Base-by-base conservation (phyloP, 2,888 invertebrate species). In the Ceraclea dissimilis region DNA sequence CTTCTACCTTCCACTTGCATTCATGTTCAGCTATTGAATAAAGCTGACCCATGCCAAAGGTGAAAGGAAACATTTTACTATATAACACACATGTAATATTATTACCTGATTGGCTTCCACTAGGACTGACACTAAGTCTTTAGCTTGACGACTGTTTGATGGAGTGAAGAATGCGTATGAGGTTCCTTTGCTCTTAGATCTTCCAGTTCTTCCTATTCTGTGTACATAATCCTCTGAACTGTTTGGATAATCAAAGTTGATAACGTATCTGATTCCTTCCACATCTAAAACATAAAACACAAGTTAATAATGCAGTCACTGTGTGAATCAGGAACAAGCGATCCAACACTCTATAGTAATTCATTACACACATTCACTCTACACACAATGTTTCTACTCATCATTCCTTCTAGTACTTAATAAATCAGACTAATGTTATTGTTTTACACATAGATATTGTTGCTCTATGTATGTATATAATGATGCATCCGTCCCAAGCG, bases 141-240 rank as follows among this genome's bases (percentile, higher is more conserved):
- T 86, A 13, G 93, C 93, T 74, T 94, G 93, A 65, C 89, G 85
- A 61, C 85, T 82, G 71, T 95, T 94, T 64, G 85, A 84, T 46
- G 88, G 88, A 49, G 94, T 94, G 76, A 95, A 94, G 79, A 96
- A 94, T 57, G 95, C 94, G 72, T 94, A 95, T 46, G 95, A 93
- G 60, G 93, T 94, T 64, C 93, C 93, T 65, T 88, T 90, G 65
- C 87, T 83, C 70, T 89, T 85, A 46, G 88, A 88, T 52, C 95
- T 83, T 52, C 93, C 95, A 44, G 95, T 95, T 67, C 95, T 85
- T 57, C 95, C 95, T 72, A 95, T 96, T 62, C 95, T 86, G 75
- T 95, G 95, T 67, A 95, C 92, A 72, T 95, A 95, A 75, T 95
- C 94, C 73, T 96, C 95, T 54, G 93, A 92, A 59, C 91, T 93